Evolutionary conservation across 2,888 invertebrate species (phyloP).

Genomic region (Andrena bicolor): DNA sequence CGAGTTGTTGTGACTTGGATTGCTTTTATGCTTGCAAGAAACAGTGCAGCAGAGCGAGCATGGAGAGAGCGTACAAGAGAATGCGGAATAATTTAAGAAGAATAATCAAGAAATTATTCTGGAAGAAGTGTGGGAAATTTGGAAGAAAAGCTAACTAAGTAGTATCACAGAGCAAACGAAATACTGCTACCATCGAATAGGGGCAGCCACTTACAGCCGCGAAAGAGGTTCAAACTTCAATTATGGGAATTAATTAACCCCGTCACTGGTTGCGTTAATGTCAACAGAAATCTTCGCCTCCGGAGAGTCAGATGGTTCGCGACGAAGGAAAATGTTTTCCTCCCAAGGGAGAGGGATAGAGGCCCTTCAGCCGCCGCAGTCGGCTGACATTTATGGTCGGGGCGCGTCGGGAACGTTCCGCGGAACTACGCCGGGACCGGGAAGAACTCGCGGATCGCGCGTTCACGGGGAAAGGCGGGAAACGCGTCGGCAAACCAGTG

Average conservation of each 20-base stretch:
- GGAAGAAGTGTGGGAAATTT: too few relatives aligned
- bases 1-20: too few relatives aligned
- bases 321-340: conserved; percentile 40
- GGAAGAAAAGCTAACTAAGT: too few relatives aligned
- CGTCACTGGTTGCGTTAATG: conserved; percentile 36
- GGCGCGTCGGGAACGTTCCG: conserved; percentile 36
- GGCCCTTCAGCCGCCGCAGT: conserved; percentile 19
- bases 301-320: conserved; percentile 6
- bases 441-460: conserved; percentile 19
- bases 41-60: too few relatives aligned
- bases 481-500: conserved; percentile 32
- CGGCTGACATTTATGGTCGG: conserved; percentile 59
- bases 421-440: conserved; percentile 24
- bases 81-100: too few relatives aligned
- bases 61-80: too few relatives aligned
- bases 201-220: conserved; percentile 4
- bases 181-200: not conserved
- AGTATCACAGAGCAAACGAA: not conserved
- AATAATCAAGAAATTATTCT: too few relatives aligned
- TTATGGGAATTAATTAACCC: conserved; percentile 50
- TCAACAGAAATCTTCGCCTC: conserved; percentile 35
- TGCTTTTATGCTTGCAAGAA: too few relatives aligned
- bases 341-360: conserved; percentile 24
- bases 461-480: conserved; percentile 1
- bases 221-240: conserved; percentile 24